Base-by-base conservation (phyloP, 2,888 invertebrate genomes). In the Eupithecia pulchellata region DNA sequence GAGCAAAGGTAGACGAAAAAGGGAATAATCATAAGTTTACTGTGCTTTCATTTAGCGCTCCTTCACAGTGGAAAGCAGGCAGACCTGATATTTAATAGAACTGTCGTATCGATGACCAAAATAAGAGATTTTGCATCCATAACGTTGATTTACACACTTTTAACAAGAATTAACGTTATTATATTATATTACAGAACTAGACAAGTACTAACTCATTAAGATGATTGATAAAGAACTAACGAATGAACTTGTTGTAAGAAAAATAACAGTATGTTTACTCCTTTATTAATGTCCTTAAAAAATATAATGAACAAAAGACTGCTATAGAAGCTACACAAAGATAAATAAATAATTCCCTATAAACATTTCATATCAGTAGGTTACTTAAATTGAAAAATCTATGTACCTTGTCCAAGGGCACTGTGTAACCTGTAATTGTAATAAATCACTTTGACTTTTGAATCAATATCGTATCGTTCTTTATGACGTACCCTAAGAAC, bases 1-100 rank as follows among this genome's bases (percentile, higher is more conserved):
- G 89, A 81, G 87, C 89, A 89, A 89, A 91, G 90, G 89, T 89
- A 86, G 80, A 80, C 84, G 82, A 87, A 90, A 89, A 91, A 87
- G 90, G 92, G 86, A 88, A 90, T 91, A 91, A 88, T 82, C 86
- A 84, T 87, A 42, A 32, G 52, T 64, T 29, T 25, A 64, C 30
- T 58, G 42, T 86, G 87, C 88, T 76, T 77, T 75, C 71, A 68
- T 77, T 74, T 68, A 70, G 75, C 60, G 47, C 34, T 61, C 52
- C 36, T 61, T 62, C 67, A 73, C 42, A 67, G 47, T 73, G 67
- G 58, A 60, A 6, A 27, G 17, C 13, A 20, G n/a, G 11, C 55
- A 1, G 13, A 27, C 0, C 14, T 30, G 58, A 17, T 17, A 29
- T 57, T 57, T 8, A 29, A 25, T 57, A 57, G 6, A 57, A 57